These are phyloP conservation scores for Myiagra hebetior DNA, from an alignment of 2,113 vertebrate species.

Conservation along the genomic window DNA sequence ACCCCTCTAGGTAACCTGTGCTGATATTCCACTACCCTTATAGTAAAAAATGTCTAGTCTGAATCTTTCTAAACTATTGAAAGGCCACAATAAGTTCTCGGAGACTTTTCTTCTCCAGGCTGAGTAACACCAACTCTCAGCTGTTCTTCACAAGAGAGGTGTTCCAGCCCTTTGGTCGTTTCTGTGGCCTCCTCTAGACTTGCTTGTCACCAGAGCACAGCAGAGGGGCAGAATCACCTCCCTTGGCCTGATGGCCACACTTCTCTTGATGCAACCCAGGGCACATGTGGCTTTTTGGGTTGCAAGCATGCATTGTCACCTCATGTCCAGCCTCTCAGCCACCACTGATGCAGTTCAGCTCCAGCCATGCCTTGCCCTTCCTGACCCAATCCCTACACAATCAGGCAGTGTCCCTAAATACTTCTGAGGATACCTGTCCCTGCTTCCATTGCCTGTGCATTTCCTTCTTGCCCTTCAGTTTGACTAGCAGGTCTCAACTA, in stretches of 20 bases:
- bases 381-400: neutral
- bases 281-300: neutral
- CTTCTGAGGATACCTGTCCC: neutral
- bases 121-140: neutral
- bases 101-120: neutral
- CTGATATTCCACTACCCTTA: neutral
- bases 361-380: neutral
- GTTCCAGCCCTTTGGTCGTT: neutral
- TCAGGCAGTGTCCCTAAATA: neutral
- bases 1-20: neutral
- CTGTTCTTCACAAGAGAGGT: neutral
- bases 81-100: neutral
- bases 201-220: neutral
- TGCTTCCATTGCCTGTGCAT: neutral
- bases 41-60: neutral
- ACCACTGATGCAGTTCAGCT: neutral
- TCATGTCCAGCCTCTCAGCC: neutral
- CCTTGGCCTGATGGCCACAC: neutral
- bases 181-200: neutral
- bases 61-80: neutral
- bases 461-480: neutral
- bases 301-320: neutral
- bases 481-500: neutral
- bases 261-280: neutral
- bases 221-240: neutral